Evolutionary conservation across 2,888 invertebrate genomes (phyloP).

Genomic region (Melinopterus prodromus): DNA sequence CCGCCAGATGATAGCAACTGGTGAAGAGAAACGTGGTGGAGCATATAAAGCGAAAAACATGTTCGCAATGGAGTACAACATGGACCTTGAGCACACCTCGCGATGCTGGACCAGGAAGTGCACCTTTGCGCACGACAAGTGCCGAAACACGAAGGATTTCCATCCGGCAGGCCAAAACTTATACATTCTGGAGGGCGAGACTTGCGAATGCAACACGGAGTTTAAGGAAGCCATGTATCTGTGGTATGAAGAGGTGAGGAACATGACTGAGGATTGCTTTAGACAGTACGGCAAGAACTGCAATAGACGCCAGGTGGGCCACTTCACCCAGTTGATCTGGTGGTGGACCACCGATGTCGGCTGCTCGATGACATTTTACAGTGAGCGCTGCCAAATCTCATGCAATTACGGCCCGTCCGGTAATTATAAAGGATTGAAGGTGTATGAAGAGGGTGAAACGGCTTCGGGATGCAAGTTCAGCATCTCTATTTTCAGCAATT

Average conservation of each 20-base stretch:
- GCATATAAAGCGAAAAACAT: conserved; percentile 24
- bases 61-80: conserved; percentile 28
- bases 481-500: not conserved
- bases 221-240: conserved; percentile 25
- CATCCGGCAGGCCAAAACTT: conserved; percentile 31
- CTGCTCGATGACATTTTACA: conserved; percentile 14
- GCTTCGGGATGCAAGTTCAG: not conserved
- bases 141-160: conserved; percentile 28
- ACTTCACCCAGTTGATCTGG: conserved; percentile 28
- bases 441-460: conserved; percentile 7
- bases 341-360: conserved; percentile 27
- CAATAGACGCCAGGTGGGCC: not conserved
- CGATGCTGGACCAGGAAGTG: conserved; percentile 30
- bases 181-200: conserved; percentile 12
- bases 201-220: conserved; percentile 8
- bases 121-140: conserved; percentile 22
- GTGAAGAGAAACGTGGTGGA: conserved; percentile 25
- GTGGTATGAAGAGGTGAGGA: conserved; percentile 29
- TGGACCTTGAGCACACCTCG: conserved; percentile 25
- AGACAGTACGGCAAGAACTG: not conserved
- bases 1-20: conserved; percentile 26
- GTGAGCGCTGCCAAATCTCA: not conserved
- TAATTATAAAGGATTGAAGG: not conserved
- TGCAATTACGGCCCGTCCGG: conserved; percentile 20
- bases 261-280: conserved; percentile 8